Percentiles rank a stretch among this genome's conserved stretches.
phyloP scores from a whole-genome alignment of 1,140 invertebrate species.

The Trichonephila clavipes region DNA sequence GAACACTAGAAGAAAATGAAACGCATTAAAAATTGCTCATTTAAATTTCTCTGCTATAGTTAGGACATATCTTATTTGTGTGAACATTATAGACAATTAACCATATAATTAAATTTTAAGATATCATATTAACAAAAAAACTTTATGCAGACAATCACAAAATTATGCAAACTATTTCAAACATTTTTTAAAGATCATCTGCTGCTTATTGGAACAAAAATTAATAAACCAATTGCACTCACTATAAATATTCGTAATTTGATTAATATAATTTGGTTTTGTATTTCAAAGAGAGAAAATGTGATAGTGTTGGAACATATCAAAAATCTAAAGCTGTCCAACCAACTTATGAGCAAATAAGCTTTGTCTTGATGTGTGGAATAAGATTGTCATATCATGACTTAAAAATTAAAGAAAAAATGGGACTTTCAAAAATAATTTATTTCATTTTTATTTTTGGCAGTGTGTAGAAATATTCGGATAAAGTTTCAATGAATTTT shows the following conservation, averaged over 20 bases:
- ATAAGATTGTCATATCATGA: conserved; percentile 15
- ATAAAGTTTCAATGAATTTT: background rate
- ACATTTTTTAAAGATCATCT: conserved; percentile 15
- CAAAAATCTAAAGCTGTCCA: conserved; percentile 6
- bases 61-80: background rate
- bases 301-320: conserved; percentile 36
- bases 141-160: conserved; percentile 28
- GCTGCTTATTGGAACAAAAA: background rate
- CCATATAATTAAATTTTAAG: background rate
- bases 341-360: background rate
- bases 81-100: background rate
- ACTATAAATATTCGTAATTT: background rate
- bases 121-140: background rate
- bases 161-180: background rate
- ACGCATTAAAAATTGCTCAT: background rate
- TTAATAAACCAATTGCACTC: background rate
- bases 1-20: conserved; percentile 18
- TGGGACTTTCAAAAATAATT: background rate
- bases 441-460: background rate
- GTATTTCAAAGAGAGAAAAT: background rate
- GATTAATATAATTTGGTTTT: background rate
- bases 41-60: background rate
- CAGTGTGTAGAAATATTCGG: background rate
- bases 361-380: background rate
- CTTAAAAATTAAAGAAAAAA: background rate